Percentiles rank a stretch among this genome's conserved stretches.
These are phyloP conservation scores for Nyctalus aviator DNA, from an alignment of 2,797 vertebrate species.

Conservation along the genomic window DNA sequence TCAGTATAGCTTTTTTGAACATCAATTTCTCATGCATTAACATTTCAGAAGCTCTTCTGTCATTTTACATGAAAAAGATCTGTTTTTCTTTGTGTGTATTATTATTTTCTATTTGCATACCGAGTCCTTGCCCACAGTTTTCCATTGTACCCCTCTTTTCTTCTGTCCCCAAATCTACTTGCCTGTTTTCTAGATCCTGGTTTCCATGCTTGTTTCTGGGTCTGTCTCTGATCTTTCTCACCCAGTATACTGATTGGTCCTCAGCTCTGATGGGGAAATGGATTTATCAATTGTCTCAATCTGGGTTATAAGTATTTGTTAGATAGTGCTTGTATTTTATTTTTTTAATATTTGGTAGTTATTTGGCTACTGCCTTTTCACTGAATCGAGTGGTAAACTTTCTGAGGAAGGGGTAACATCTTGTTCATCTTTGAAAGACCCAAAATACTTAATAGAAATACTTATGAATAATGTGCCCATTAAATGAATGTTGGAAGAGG, in stretches of 20 bases:
- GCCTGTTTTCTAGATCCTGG: not conserved
- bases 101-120: not conserved
- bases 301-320: not conserved
- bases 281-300: not conserved
- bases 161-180: not conserved
- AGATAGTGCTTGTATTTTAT: not conserved
- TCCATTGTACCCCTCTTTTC: not conserved
- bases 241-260: accelerated
- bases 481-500: not conserved
- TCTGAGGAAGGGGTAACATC: not conserved
- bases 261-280: not conserved
- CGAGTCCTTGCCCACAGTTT: not conserved
- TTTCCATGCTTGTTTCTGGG: not conserved
- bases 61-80: not conserved
- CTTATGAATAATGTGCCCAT: not conserved
- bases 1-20: not conserved
- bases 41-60: not conserved
- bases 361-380: not conserved
- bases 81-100: not conserved
- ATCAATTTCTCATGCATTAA: not conserved
- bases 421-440: constrained; percentile 8
- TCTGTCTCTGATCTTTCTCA: not conserved
- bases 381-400: not conserved
- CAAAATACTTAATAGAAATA: not conserved
- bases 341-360: not conserved